Conservation (phyloP, 35 echinoderm and acorn worm genomes). For the Eucidaris tribuloides region DNA sequence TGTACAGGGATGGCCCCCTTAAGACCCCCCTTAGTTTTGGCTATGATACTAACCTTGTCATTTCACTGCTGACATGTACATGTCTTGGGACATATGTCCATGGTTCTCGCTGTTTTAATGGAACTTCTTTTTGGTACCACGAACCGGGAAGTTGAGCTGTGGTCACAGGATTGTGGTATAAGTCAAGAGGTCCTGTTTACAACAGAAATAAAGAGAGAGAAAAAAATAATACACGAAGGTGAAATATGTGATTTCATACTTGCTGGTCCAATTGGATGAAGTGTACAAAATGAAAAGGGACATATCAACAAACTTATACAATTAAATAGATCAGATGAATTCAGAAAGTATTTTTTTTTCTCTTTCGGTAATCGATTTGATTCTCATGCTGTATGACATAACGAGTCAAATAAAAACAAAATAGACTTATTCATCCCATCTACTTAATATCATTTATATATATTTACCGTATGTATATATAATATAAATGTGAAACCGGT, state of each 20-base stretch:
- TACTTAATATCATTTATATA: too few relatives aligned
- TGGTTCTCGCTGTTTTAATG: slow-evolving; percentile 30
- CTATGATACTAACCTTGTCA: slow-evolving; percentile 42
- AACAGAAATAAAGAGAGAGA: neutral
- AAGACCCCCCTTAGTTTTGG: neutral
- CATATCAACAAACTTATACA: neutral
- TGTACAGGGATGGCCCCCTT: neutral
- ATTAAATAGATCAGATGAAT: too few relatives aligned
- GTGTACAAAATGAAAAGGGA: neutral
- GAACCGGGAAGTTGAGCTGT: slow-evolving; percentile 70
- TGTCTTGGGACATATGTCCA: slow-evolving; percentile 51
- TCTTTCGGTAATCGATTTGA: too few relatives aligned
- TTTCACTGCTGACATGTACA: slow-evolving; percentile 53
- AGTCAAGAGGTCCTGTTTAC: slow-evolving; percentile 65
- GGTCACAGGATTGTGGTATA: slow-evolving; percentile 70
- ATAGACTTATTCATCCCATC: too few relatives aligned
- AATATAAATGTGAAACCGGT: too few relatives aligned
- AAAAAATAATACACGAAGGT: neutral
- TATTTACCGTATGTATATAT: too few relatives aligned
- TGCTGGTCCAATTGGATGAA: neutral
- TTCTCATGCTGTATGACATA: too few relatives aligned
- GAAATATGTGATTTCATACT: neutral
- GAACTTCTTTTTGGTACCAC: slow-evolving; percentile 48
- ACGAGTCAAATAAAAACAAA: too few relatives aligned
- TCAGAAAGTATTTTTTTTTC: too few relatives aligned